A percentile compares a stretch with the other conserved stretches of the same genome.
phyloP scores from a whole-genome alignment of 2,888 invertebrate species.

The Synergus gifuensis region DNA sequence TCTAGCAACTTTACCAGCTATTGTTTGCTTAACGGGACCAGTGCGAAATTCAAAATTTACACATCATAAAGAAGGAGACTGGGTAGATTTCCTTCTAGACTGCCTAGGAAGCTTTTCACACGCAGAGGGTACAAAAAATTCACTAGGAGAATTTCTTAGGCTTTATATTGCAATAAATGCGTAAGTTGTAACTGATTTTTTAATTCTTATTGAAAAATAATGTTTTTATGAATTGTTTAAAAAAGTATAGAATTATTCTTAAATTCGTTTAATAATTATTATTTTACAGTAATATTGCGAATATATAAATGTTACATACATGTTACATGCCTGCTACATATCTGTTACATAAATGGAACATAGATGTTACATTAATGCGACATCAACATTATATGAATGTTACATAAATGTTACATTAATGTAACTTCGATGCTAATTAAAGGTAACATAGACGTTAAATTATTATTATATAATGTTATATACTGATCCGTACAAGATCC shows the following conservation, averaged over 20 bases:
- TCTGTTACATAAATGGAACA: not conserved
- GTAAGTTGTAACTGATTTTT: slow-evolving; percentile 57
- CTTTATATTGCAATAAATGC: slow-evolving; percentile 68
- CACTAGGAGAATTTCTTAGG: slow-evolving; percentile 66
- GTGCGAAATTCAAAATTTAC: slow-evolving; percentile 43
- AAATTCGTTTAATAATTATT: too few relatives aligned
- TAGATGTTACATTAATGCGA: too few relatives aligned
- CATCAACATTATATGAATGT: too few relatives aligned
- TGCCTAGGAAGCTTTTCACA: slow-evolving; percentile 57
- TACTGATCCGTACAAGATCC: too few relatives aligned
- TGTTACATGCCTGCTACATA: not conserved
- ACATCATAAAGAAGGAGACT: slow-evolving; percentile 59
- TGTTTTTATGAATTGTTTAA: not conserved
- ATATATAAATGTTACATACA: too few relatives aligned
- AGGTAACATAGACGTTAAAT: too few relatives aligned
- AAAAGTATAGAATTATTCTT: too few relatives aligned
- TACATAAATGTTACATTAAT: not conserved
- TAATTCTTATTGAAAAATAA: too few relatives aligned
- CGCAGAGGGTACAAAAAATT: slow-evolving; percentile 55
- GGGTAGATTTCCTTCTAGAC: slow-evolving; percentile 67
- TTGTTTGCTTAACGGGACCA: slow-evolving; percentile 63
- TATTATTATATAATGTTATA: too few relatives aligned
- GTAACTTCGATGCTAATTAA: too few relatives aligned
- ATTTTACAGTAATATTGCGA: too few relatives aligned
- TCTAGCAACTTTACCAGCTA: slow-evolving; percentile 69